These are phyloP conservation scores for Lacerta viridis DNA, from an alignment of 2,797 vertebrate species.

Conservation along the genomic window DNA sequence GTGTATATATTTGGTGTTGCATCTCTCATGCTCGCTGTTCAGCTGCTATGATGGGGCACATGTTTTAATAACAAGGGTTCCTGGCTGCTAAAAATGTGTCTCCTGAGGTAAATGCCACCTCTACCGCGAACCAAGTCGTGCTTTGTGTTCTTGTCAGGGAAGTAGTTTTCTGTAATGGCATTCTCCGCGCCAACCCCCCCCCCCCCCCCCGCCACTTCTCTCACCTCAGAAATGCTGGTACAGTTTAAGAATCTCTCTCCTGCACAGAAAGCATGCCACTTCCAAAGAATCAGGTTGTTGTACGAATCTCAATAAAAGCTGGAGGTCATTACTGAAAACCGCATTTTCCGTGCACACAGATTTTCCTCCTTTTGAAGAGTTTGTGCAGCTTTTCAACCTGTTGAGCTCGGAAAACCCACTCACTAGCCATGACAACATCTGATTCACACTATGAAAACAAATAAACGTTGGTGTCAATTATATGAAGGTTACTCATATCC, in stretches of 20 bases:
- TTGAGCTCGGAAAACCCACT: conserved; percentile 40
- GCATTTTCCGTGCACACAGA: conserved; percentile 44
- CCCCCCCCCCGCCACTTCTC: neutral
- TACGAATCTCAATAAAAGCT: conserved; percentile 51
- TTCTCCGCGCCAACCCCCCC: neutral
- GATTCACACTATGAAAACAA: conserved; percentile 49
- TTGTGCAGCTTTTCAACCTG: conserved; percentile 50
- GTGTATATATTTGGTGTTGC: conserved; percentile 15
- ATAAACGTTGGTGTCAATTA: conserved; percentile 18
- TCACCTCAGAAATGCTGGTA: conserved; percentile 25
- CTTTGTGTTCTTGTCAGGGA: conserved; percentile 28
- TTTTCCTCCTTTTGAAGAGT: conserved; percentile 33
- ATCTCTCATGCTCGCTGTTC: conserved; percentile 41
- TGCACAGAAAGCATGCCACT: conserved; percentile 43
- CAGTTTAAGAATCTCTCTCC: conserved; percentile 50
- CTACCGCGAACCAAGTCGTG: conserved; percentile 39
- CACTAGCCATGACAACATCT: neutral
- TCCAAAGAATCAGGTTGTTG: conserved; percentile 32
- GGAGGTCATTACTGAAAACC: conserved; percentile 56
- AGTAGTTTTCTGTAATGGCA: conserved; percentile 14
- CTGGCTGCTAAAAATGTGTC: neutral
- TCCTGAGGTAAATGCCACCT: conserved; percentile 44
- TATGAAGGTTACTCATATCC: neutral
- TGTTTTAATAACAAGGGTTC: conserved; percentile 50
- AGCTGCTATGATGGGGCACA: conserved; percentile 33